phyloP scores from a whole-genome alignment of 2,113 vertebrate species.

The Puma concolor region DNA sequence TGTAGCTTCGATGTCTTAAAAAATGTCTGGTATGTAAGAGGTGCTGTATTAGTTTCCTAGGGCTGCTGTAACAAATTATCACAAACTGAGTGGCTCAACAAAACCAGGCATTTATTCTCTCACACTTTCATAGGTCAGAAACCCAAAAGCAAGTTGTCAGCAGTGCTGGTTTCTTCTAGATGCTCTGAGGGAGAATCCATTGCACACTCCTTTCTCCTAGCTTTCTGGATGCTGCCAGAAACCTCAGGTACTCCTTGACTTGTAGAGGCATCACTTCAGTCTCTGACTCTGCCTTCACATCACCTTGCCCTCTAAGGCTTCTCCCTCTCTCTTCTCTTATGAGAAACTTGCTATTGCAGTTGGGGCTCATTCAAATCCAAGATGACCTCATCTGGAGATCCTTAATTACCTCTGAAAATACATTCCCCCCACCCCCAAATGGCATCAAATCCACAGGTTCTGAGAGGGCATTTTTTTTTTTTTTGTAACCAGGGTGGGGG shows the following conservation, averaged over 20 bases:
- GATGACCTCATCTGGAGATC: not conserved
- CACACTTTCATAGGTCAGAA: not conserved
- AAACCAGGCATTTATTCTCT: not conserved
- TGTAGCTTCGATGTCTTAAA: not conserved
- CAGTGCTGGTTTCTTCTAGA: not conserved
- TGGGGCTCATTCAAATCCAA: too few relatives aligned
- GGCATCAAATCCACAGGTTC: not conserved
- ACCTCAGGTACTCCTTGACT: not conserved
- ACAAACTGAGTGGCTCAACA: not conserved
- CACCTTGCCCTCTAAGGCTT: not conserved
- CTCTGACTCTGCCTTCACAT: not conserved
- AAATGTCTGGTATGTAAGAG: not conserved
- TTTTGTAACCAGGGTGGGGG: not conserved
- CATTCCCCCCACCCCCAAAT: not conserved
- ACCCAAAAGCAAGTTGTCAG: not conserved
- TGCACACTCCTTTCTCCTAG: not conserved
- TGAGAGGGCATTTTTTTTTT: not conserved
- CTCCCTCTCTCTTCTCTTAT: not conserved
- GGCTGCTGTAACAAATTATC: not conserved
- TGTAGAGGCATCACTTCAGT: not conserved
- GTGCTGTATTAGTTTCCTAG: not conserved
- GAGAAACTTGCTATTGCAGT: not conserved
- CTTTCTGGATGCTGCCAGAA: not conserved
- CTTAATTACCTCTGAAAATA: not conserved
- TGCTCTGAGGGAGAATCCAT: not conserved